Conservation (phyloP, 37 sponge, comb jelly and placozoan species). For the Chondrilla cf. caribensis region DNA sequence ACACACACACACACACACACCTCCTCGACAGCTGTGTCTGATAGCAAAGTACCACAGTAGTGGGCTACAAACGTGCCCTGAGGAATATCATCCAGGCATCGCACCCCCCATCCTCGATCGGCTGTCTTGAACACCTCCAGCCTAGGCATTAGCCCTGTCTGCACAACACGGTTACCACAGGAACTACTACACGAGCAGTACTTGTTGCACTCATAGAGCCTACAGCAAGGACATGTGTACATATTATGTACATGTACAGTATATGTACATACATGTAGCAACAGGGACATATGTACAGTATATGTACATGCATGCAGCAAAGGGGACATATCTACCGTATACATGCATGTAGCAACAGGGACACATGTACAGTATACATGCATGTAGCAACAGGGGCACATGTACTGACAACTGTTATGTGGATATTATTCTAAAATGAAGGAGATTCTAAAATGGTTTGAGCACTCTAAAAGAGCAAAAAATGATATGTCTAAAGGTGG, state of each 20-base stretch:
- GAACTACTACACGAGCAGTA: conserved; percentile 58
- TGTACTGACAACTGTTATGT: conserved; percentile 52
- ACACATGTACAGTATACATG: not conserved
- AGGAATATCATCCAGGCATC: conserved; percentile 83
- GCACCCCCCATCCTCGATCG: conserved; percentile 86
- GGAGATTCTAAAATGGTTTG: too few relatives aligned
- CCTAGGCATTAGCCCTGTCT: conserved; percentile 56
- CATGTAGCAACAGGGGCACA: not conserved
- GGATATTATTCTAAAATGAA: too few relatives aligned
- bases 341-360: not conserved
- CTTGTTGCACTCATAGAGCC: conserved; percentile 86
- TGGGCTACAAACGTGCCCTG: conserved; percentile 84
- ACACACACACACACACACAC: conserved; percentile 16
- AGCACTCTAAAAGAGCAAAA: too few relatives aligned
- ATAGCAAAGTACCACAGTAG: conserved; percentile 70
- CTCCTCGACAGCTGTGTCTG: conserved; percentile 66
- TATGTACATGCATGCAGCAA: too few relatives aligned
- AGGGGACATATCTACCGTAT: too few relatives aligned
- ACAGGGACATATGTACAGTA: too few relatives aligned
- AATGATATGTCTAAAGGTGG: too few relatives aligned
- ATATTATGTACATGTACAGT: too few relatives aligned
- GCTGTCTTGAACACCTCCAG: conserved; percentile 76
- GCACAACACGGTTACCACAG: conserved; percentile 87
- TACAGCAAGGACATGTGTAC: not conserved
- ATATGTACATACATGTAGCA: too few relatives aligned